Conservation (phyloP, 2,888 invertebrate species). For the Apantesis nais region DNA sequence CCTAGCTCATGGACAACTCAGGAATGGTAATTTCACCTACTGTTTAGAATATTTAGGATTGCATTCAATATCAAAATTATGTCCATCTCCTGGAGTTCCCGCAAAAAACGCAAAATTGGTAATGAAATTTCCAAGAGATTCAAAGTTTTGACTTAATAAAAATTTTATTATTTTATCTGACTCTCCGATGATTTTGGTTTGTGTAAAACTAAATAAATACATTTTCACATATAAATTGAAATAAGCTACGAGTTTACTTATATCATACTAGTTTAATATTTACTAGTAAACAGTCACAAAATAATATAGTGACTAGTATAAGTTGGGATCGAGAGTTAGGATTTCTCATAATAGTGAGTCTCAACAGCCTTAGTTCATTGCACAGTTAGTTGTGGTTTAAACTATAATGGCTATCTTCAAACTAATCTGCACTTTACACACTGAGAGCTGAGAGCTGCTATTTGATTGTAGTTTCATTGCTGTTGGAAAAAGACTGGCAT, state of each 20-base stretch:
- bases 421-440: not conserved
- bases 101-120: not conserved
- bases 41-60: not conserved
- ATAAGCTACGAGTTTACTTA: not conserved
- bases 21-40: no score
- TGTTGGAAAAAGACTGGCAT: not conserved
- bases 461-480: not conserved
- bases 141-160: not conserved
- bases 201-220: not conserved
- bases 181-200: not conserved
- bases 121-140: not conserved
- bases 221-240: not conserved
- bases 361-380: not conserved
- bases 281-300: conserved; percentile 4
- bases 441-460: not conserved
- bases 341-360: not conserved
- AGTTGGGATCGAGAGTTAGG: not conserved
- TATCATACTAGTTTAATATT: not conserved
- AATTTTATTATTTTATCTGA: not conserved
- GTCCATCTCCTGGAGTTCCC: not conserved
- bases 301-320: conserved; percentile 4
- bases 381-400: not conserved
- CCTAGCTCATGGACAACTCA: no score
- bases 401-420: not conserved
- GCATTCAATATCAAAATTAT: not conserved